Evolutionary conservation across 2,797 vertebrate species (phyloP).

Genomic region (Amblyopsis hoosieri): DNA sequence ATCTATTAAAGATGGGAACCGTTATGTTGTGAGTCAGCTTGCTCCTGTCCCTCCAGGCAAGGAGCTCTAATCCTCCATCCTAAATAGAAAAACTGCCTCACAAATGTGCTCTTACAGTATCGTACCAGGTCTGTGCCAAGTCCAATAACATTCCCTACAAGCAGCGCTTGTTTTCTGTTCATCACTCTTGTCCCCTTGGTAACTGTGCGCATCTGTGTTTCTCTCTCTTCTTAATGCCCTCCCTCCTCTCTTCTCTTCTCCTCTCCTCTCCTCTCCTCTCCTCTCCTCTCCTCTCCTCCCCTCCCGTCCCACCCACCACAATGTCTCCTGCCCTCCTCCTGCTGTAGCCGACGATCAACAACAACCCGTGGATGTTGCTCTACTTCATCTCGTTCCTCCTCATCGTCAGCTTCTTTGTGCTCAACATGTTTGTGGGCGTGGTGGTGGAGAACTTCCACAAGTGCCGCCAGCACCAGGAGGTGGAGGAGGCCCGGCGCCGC

Average conservation of each 20-base stretch:
- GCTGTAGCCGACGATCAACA: slow-evolving; percentile 51
- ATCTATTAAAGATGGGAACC: background rate
- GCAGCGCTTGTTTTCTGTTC: background rate
- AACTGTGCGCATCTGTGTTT: background rate
- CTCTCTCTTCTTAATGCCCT: no score
- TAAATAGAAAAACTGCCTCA: slow-evolving; percentile 47
- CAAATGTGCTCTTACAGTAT: slow-evolving; percentile 33
- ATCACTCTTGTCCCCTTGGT: background rate
- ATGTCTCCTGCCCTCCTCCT: slow-evolving; percentile 55
- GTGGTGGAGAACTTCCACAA: slow-evolving; percentile 93
- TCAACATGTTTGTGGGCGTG: slow-evolving; percentile 91
- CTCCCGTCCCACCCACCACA: slow-evolving; percentile 15
- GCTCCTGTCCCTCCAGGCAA: slow-evolving; percentile 14
- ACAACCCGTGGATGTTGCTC: slow-evolving; percentile 90
- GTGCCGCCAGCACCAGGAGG: slow-evolving; percentile 89
- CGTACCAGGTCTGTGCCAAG: slow-evolving; percentile 23
- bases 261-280: background rate
- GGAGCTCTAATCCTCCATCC: slow-evolving; percentile 49
- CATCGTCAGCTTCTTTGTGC: slow-evolving; percentile 90
- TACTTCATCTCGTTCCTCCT: slow-evolving; percentile 93
- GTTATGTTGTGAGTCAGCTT: background rate
- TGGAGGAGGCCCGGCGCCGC: slow-evolving; percentile 83
- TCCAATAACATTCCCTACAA: slow-evolving; percentile 5
- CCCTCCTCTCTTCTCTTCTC: background rate
- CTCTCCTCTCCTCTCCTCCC: background rate